A percentile compares a stretch with the other conserved stretches of the same genome.
phyloP scores from a whole-genome alignment of 2,888 invertebrate genomes.

The Apamea crenata region DNA sequence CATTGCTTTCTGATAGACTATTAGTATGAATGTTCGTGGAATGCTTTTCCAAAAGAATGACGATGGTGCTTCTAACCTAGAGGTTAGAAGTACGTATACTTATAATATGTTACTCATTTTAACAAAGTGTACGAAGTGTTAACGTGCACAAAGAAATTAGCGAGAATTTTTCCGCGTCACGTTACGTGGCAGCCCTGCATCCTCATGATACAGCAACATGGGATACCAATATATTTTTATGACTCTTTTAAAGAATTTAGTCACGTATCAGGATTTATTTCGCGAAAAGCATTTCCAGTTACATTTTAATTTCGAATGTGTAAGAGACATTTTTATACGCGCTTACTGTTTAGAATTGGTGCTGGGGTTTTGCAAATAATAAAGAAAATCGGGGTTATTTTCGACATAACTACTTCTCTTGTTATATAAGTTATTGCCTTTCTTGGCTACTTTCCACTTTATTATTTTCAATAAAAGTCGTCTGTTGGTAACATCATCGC shows the following conservation, averaged over 20 bases:
- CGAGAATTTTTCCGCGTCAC: no score
- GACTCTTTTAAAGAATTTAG: no score
- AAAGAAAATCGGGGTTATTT: background rate
- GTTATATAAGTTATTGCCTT: background rate
- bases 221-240: background rate
- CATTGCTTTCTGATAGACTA: no score
- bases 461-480: background rate
- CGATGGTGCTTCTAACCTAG: no score
- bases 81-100: no score
- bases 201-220: background rate
- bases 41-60: no score
- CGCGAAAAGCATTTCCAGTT: background rate
- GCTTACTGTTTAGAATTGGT: background rate
- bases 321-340: background rate
- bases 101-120: no score
- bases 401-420: background rate
- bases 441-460: background rate
- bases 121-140: no score
- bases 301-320: background rate
- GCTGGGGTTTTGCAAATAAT: background rate
- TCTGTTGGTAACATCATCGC: background rate
- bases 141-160: no score
- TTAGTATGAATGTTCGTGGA: no score
- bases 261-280: conserved; percentile 22
- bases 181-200: background rate